Evolutionary conservation across 2,888 invertebrate genomes (phyloP), one percentile per base, ranked within the genome.

Genomic region (Atrina japonica): DNA sequence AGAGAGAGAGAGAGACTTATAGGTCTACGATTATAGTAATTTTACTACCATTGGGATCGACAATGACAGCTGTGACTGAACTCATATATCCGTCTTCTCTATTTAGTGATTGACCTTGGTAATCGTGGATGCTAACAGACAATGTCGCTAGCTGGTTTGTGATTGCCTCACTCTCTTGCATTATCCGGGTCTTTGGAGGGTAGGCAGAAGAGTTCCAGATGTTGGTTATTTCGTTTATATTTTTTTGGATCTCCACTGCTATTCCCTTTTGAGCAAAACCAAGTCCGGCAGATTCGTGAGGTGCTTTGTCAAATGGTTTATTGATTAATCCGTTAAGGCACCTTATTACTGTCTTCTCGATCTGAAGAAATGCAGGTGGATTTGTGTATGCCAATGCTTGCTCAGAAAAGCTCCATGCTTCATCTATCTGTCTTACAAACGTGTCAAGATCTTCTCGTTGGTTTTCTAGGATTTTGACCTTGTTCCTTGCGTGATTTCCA

Each of bases 341-440:
- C 9, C 58, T 50, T 14, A 27, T 29, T 7, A 72, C 56, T 11
- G 64, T 64, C 35, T 58, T 49, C 30, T 72, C 58, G 21, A 72
- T 67, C 29, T 72, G 63, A 5, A 72, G 61, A 35, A 72, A 67
- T 16, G 71, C 71, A 1, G 71, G 58, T 11, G 71, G 52, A n/a
- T 72, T 72, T 18, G 63, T 72, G 47, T 72, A 66, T 1, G 66
- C 25, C 43, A 72, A 29, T 21, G 71, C 61, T 11, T 72, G 71
- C n/a, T 67, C 71, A 25, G 67, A 45, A 41, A 72, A 72, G 18
- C 63, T 50, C 18, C 53, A 16, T 0, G 71, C 60, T 21, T 72
- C 67, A 3, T 59, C 35, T 18, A 67, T 67, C 16, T 52, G 49
- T 9, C 50, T 67, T 21, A 47, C 61, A 23, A 63, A 63, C 9